Conservation (phyloP, 2,113 vertebrate species). For the Callorhinus ursinus region DNA sequence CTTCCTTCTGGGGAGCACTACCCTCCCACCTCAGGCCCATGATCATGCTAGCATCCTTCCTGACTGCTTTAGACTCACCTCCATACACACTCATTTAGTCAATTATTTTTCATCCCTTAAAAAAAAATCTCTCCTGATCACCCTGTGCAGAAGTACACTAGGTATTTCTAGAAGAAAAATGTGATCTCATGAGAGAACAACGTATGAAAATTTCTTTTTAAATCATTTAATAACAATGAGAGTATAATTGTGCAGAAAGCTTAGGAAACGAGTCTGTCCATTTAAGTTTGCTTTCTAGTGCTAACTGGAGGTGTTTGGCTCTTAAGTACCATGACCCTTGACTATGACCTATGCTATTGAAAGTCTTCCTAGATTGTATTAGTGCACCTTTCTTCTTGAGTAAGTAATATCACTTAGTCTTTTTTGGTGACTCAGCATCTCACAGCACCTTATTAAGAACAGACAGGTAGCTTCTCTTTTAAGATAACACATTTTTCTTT, state of each 20-base stretch:
- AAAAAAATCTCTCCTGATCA: background rate
- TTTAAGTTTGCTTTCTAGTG: slow-evolving; percentile 5
- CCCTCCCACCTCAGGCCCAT: accelerated
- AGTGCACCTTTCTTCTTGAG: background rate
- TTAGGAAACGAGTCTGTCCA: background rate
- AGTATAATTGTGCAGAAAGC: background rate
- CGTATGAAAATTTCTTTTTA: background rate
- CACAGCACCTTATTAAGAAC: background rate
- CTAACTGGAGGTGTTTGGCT: background rate
- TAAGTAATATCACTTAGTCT: background rate
- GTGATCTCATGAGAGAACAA: background rate
- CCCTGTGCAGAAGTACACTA: background rate
- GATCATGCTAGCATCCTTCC: background rate
- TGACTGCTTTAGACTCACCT: background rate
- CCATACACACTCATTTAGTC: background rate
- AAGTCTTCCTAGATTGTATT: slow-evolving; percentile 18
- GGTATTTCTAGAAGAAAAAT: background rate
- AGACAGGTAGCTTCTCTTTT: background rate
- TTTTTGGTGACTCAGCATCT: slow-evolving; percentile 44
- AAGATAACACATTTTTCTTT: background rate
- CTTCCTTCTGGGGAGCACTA: background rate
- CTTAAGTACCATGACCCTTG: background rate
- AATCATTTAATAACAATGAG: slow-evolving; percentile 8
- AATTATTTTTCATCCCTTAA: background rate
- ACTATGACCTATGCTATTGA: background rate